Base-by-base conservation (phyloP, 2,113 vertebrate species). In the Pungitius pungitius region DNA sequence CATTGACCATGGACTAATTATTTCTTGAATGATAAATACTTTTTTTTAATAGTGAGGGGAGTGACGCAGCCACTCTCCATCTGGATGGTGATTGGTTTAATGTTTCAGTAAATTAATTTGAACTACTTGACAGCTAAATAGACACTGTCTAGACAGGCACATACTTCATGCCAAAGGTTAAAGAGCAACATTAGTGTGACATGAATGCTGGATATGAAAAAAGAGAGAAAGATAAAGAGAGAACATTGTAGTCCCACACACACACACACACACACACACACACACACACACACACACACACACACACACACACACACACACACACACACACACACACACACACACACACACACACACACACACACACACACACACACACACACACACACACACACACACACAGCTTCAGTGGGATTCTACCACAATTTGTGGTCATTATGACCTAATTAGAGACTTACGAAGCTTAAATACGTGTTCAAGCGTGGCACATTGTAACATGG, bases 361-460 rank as follows among this genome's bases (percentile, higher is more conserved):
- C n/a, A n/a, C n/a, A n/a, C n/a, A n/a, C n/a, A n/a, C n/a, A n/a
- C n/a, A n/a, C n/a, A n/a, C n/a, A n/a, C n/a, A n/a, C n/a, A n/a
- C n/a, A n/a, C n/a, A n/a, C n/a, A n/a, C n/a, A n/a, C n/a, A n/a
- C n/a, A n/a, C n/a, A n/a, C n/a, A n/a, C n/a, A n/a, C n/a, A 55
- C 47, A 65, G 68, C 51, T 70, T 56, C 13, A 47, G 42, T 40
- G 24, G 71, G 72, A 55, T 77, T 56, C 47, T 51, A 43, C 68
- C 75, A 73, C 65, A 70, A 56, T 73, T 65, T 59, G 66, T 17
- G 51, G 68, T 76, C 49, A 63, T 59, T 73, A 35, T 22, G 15
- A 58, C 54, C 42, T 59, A 67, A 85, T 81, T 49, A 51, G 70
- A 81, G 59, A 47, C 77, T n/a, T n/a, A n/a, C n/a, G n/a, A 73